Evolutionary conservation across 2,113 vertebrate species (phyloP).

Genomic region (Psittacara wagleri): DNA sequence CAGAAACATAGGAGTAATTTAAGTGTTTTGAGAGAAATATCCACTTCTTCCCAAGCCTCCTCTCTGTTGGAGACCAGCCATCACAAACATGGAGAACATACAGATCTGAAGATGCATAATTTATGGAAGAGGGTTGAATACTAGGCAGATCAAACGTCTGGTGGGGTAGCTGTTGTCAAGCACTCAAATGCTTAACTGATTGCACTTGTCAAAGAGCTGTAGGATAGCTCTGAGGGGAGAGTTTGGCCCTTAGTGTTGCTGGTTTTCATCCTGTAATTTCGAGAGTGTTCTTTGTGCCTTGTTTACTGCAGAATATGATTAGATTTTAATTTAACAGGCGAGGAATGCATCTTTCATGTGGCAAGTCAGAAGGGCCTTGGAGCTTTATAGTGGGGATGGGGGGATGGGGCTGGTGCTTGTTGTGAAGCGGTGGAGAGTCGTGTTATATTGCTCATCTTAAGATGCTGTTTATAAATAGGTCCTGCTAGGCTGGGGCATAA

Average conservation of each 20-base stretch:
- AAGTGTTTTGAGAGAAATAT: constrained; percentile 41
- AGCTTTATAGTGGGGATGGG: constrained; percentile 50
- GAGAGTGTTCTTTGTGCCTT: constrained; percentile 51
- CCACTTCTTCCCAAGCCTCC: constrained; percentile 34
- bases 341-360: constrained; percentile 73
- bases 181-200: constrained; percentile 62
- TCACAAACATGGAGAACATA: constrained; percentile 63
- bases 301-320: constrained; percentile 66
- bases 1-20: constrained; percentile 18
- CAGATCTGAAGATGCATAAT: constrained; percentile 64
- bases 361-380: constrained; percentile 52
- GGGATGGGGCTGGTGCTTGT: constrained; percentile 22
- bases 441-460: constrained; percentile 60
- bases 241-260: constrained; percentile 13
- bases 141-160: constrained; percentile 60
- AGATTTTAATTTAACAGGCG: constrained; percentile 63
- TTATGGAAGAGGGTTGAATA: constrained; percentile 61
- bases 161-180: constrained; percentile 58
- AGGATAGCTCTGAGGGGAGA: constrained; percentile 15
- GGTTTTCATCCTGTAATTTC: constrained; percentile 30
- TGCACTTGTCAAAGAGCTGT: constrained; percentile 60
- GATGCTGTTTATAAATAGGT: constrained; percentile 69
- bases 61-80: constrained; percentile 24
- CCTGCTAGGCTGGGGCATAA: constrained; percentile 61
- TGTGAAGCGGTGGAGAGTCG: constrained; percentile 52